Evolutionary conservation across 2,888 invertebrate species (phyloP).

Genomic region (Nomada hirtipes): DNA sequence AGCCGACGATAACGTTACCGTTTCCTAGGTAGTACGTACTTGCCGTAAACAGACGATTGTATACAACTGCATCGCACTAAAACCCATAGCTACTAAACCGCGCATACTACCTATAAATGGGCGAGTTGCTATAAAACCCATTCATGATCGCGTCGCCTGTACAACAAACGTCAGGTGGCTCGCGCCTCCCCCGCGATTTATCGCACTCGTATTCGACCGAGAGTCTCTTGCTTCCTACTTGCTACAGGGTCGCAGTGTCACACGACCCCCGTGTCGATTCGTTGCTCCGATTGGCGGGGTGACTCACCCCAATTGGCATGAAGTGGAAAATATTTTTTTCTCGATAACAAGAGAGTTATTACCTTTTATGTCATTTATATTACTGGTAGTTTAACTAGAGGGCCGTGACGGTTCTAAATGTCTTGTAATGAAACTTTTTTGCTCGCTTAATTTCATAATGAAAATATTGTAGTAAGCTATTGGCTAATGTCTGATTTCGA

Average conservation of each 20-base stretch:
- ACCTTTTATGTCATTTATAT: too few species aligned
- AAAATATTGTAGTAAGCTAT: too few species aligned
- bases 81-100: slow-evolving; percentile 76
- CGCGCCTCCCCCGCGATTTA: slow-evolving; percentile 72
- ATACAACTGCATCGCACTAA: slow-evolving; percentile 71
- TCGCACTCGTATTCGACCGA: slow-evolving; percentile 57
- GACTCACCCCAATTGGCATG: too few species aligned
- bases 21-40: slow-evolving; percentile 61
- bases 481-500: too few species aligned
- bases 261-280: neutral
- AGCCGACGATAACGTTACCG: slow-evolving; percentile 57
- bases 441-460: too few species aligned
- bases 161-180: slow-evolving; percentile 71
- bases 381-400: too few species aligned
- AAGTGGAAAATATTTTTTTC: too few species aligned
- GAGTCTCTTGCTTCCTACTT: slow-evolving; percentile 53
- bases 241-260: slow-evolving; percentile 29
- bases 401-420: too few species aligned
- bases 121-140: slow-evolving; percentile 77
- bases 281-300: neutral
- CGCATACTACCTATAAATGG: slow-evolving; percentile 75
- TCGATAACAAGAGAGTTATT: too few species aligned
- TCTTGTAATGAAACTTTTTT: too few species aligned
- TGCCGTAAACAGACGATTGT: slow-evolving; percentile 72
- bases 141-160: slow-evolving; percentile 77